phyloP scores from a whole-genome alignment of 1,140 invertebrate genomes.

The Drosophila obscura region DNA sequence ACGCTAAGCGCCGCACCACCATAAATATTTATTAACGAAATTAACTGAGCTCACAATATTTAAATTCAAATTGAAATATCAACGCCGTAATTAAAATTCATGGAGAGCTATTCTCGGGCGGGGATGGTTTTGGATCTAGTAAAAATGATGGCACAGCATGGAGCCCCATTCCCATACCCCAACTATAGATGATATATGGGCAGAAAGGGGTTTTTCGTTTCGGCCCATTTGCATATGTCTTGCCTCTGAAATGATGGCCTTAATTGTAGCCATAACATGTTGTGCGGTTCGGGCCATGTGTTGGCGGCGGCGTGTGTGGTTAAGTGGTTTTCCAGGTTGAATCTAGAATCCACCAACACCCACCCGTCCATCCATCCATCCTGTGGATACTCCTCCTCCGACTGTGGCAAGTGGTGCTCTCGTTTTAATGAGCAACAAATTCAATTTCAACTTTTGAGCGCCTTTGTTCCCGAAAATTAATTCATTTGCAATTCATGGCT shows the following conservation, averaged over 20 bases:
- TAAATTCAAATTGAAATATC: slow-evolving; percentile 74
- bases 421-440: slow-evolving; percentile 78
- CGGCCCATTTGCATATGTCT: slow-evolving; percentile 64
- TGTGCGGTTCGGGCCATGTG: slow-evolving; percentile 27
- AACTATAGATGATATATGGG: slow-evolving; percentile 34
- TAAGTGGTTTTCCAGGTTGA: slow-evolving; percentile 75
- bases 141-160: slow-evolving; percentile 23
- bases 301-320: slow-evolving; percentile 52
- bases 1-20: slow-evolving; percentile 47
- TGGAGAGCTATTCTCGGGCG: slow-evolving; percentile 25
- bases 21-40: slow-evolving; percentile 83
- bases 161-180: slow-evolving; percentile 17
- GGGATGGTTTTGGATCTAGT: neutral
- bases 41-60: slow-evolving; percentile 69
- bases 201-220: slow-evolving; percentile 42
- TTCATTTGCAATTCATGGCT: slow-evolving; percentile 80
- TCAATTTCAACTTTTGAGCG: slow-evolving; percentile 70
- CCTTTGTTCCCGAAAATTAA: slow-evolving; percentile 58
- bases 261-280: slow-evolving; percentile 68
- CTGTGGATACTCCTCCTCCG: slow-evolving; percentile 33
- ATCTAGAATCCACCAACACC: slow-evolving; percentile 9
- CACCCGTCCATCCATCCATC: slow-evolving; percentile 7
- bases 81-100: slow-evolving; percentile 79
- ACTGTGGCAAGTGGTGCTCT: slow-evolving; percentile 41
- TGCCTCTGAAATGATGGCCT: slow-evolving; percentile 65